These are phyloP conservation scores for Eurytoma californica DNA, from an alignment of 2,888 invertebrate genomes.

Conservation along the genomic window DNA sequence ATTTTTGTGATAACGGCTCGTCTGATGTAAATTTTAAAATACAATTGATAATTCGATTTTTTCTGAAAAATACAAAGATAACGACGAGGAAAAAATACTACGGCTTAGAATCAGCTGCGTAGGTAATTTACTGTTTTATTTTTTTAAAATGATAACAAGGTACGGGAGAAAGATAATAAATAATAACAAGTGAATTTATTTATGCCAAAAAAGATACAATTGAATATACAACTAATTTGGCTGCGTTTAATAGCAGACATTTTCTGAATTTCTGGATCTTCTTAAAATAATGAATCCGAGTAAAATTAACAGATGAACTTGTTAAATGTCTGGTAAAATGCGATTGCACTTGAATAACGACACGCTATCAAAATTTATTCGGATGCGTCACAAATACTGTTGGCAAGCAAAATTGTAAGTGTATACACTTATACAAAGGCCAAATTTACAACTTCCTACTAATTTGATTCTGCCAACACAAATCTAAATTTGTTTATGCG, in stretches of 20 bases:
- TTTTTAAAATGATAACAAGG: neutral
- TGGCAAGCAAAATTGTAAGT: conserved; percentile 6
- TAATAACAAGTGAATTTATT: neutral
- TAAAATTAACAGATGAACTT: neutral
- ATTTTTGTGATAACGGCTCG: no score
- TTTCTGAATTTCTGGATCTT: neutral
- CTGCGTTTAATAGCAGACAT: neutral
- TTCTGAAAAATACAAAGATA: no score
- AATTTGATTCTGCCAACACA: conserved; percentile 16
- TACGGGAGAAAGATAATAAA: neutral
- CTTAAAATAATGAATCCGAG: neutral
- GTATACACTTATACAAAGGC: conserved; percentile 5
- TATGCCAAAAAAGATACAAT: neutral
- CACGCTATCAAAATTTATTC: conserved; percentile 27
- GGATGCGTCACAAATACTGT: conserved; percentile 12
- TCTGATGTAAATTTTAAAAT: no score
- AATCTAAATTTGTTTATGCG: conserved; percentile 31
- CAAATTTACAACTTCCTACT: conserved; percentile 19
- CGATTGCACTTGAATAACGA: neutral
- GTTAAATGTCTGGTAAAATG: conserved; percentile 18
- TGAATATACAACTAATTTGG: neutral
- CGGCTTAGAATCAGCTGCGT: no score
- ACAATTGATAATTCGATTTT: no score
- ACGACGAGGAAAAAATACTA: no score
- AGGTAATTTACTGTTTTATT: neutral